phyloP scores from a whole-genome alignment of 2,888 invertebrate species.

The Hypercompe scribonia region DNA sequence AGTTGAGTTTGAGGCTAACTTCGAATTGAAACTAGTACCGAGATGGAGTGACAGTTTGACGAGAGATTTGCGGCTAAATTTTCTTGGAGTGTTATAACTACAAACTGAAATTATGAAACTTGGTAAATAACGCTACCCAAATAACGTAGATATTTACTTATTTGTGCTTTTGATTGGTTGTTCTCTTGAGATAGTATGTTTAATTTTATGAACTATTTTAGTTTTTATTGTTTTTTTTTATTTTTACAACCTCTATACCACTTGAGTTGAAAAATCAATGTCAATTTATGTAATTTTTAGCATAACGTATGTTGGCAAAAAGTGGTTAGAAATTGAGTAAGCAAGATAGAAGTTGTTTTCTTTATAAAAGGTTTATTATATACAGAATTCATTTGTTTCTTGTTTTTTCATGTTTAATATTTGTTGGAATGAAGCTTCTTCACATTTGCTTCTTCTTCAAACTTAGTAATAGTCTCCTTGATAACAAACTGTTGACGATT shows the following conservation, averaged over 20 bases:
- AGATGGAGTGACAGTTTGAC: slow-evolving; percentile 75
- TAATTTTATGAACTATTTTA: neutral
- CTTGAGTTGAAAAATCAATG: neutral
- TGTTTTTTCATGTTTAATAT: too few species aligned
- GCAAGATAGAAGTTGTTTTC: too few species aligned
- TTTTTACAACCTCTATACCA: neutral
- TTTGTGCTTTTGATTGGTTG: neutral
- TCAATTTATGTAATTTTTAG: too few species aligned
- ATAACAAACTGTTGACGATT: too few species aligned
- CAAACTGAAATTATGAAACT: slow-evolving; percentile 33
- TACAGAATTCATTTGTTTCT: too few species aligned
- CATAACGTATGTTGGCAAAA: too few species aligned
- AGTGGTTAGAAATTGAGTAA: too few species aligned
- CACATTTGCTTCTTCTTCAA: too few species aligned
- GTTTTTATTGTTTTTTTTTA: neutral
- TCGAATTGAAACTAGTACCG: slow-evolving; percentile 77
- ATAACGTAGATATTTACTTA: neutral
- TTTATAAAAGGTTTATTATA: too few species aligned
- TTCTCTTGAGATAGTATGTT: neutral
- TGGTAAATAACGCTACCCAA: slow-evolving; percentile 27
- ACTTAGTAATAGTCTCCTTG: too few species aligned
- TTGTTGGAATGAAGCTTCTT: too few species aligned
- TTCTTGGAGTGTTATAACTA: slow-evolving; percentile 63
- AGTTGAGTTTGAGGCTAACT: slow-evolving; percentile 71
- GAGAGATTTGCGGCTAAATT: slow-evolving; percentile 74